Percentiles rank a stretch among this genome's conserved stretches.
phyloP scores from a whole-genome alignment of 2,888 invertebrate genomes.

The Trissolcus brochymenae region DNA sequence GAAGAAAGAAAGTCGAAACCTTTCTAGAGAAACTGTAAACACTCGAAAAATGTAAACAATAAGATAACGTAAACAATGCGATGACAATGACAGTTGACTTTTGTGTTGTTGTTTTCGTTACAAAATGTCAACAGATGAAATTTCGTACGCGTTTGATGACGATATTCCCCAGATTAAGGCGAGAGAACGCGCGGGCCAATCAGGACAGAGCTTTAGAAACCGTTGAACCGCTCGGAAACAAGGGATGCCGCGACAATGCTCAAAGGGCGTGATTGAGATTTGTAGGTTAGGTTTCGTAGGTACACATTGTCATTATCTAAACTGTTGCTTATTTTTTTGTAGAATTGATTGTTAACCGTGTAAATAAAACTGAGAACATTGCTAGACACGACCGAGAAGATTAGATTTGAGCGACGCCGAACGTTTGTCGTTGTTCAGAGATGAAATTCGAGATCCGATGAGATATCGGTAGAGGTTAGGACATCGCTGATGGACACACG shows the following conservation, averaged over 20 bases:
- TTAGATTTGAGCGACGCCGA: too few species aligned
- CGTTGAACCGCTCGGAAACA: conserved; percentile 11
- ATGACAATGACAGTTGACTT: too few species aligned
- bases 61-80: too few species aligned
- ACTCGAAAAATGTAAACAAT: background rate
- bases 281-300: conserved; percentile 41
- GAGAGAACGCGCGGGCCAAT: conserved; percentile 16
- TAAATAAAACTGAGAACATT: conserved; percentile 17
- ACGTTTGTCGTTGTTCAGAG: too few species aligned
- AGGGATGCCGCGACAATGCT: conserved; percentile 36
- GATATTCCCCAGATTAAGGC: conserved; percentile 18
- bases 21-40: background rate
- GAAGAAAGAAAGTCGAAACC: conserved; percentile 3
- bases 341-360: background rate
- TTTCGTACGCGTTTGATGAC: background rate
- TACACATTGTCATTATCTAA: conserved; percentile 11
- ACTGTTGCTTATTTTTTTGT: conserved; percentile 16
- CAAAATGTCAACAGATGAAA: background rate
- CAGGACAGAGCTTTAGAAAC: conserved; percentile 13
- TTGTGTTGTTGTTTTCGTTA: background rate
- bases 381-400: too few species aligned
- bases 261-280: conserved; percentile 39
- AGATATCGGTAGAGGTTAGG: too few species aligned
- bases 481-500: too few species aligned
- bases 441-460: too few species aligned